Base-by-base conservation (phyloP, 2,888 invertebrate species). In the Plagiodera versicolora region DNA sequence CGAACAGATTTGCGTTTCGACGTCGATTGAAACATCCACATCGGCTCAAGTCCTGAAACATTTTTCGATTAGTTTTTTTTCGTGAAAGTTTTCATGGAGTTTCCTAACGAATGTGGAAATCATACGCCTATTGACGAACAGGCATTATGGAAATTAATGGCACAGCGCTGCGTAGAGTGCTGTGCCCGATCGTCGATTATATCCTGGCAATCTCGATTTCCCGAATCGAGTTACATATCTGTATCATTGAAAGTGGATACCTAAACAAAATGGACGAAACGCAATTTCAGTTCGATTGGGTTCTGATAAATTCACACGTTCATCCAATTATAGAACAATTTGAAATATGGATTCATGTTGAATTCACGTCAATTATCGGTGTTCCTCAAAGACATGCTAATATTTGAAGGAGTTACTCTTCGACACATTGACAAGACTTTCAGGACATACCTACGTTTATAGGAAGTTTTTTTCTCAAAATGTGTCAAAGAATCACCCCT, bases 221-320 rank as follows among this genome's bases (percentile, higher is more conserved):
- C 44, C 44, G 44, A 53, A 53, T 44, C 53, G 53, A 44, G 44
- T 53, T 44, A 19, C 53, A 35, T 45, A 44, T 11, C 45, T 24
- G 44, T 44, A 24, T 44, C 44, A 44, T 53, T 39, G 53, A 53
- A 53, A 44, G n/a, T 44, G 44, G 17, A 53, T 44, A 44, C 17
- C 18, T n/a, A 20, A 44, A 53, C 44, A 44, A 14, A 39, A 53
- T 44, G 14, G 44, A 53, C 45, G 16, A 53, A 53, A 53, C 44
- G 35, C 45, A 53, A 53, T 53, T 45, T 17, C 16, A 3, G 24
- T 44, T 44, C 44, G 39, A 53, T 53, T 44, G 44, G 9, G 28
- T 44, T 53, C 39, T 24, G 45, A 53, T 53, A 53, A 44, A 39
- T 39, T 39, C 39, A 14, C 6, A 39, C 14, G 6, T 39, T 14